Evolutionary conservation across 2,797 vertebrate genomes (phyloP), one percentile per base, ranked within the genome.

Genomic region (Eleutherodactylus coqui): DNA sequence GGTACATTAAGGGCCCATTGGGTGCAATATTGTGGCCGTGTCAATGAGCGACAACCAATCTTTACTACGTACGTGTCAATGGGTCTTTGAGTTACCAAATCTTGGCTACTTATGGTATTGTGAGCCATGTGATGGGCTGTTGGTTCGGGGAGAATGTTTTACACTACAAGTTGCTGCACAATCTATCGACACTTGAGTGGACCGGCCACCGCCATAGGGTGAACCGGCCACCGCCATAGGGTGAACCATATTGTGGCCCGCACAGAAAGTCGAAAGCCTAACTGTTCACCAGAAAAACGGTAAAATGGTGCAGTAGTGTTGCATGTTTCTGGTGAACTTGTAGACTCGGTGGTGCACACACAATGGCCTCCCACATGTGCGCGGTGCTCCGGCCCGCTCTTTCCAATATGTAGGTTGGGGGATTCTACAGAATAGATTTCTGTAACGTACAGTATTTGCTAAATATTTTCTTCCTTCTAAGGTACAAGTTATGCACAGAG

Each of bases 401-500:
- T 19, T 24, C 24, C 14, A 73, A 43, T 7, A 17, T 47, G 38
- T 84, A n/a, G 32, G 58, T 76, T 47, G 16, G 32, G n/a, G 53
- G 41, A 67, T 72, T 77, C 75, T 78, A 38, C 75, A 69, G 79
- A 78, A 49, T 51, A 81, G 62, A 36, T 81, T 69, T 81, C 79
- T 83, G 85, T 78, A 83, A 73, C 75, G n/a, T 84, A 87, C 86
- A 87, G 86, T 87, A 89, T 91, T 89, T 84, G 82, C 88, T 87
- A 84, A 89, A 86, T 89, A 45, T 64, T 89, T 91, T 90, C 89
- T 87, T 91, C 88, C 83, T 80, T 88, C 78, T 75, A 91, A 79
- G 88, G 93, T 92, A 92, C 93, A 93, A 90, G 87, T 87, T 89
- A 88, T 90, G 92, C 93, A 91, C 92, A 91, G 90, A 92, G 91